Evolutionary conservation across 1,140 invertebrate species (phyloP), one percentile per base, ranked within the genome.

Genomic region (Drosophila novamexicana): DNA sequence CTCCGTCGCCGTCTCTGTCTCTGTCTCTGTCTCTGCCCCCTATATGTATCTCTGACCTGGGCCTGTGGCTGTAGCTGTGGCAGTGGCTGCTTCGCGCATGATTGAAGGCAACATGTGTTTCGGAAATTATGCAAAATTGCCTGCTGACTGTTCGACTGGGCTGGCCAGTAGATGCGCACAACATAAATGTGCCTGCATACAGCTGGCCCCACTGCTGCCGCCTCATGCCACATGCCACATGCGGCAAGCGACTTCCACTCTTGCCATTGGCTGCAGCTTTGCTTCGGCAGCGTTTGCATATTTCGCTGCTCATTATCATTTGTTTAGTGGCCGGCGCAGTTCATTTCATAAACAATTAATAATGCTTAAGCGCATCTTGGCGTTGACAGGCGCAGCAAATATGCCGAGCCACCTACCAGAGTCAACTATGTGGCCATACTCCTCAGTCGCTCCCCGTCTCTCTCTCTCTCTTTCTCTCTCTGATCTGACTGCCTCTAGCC

Each of bases 71-170:
- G 74, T 50, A 75, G 69, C 29, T 52, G 42, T 45, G 16, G 57
- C 49, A 64, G 52, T 44, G 54, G 66, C 53, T 69, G 71, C 62
- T 71, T 80, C 85, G 76, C 81, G 84, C 84, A 84, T 90, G 88
- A 91, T 88, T 91, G 88, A 91, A 90, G 82, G 88, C 82, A 91
- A 91, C 88, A 91, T 91, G 88, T 91, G 88, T 91, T 86, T 91
- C 86, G 86, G 86, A 90, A 90, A 90, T 90, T 90, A 90, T 89
- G 85, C 85, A 89, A 89, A 89, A 89, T 89, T 90, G 84, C 77
- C 84, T 89, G 61, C 70, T 67, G 73, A 57, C 62, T 52, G 50
- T 57, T 56, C 34, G 52, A 54, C 34, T 16, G 34, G 52, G 52
- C 52, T 37, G 56, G 63, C 71, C 75, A 75, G 67, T 76, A 61